A percentile compares a stretch with the other conserved stretches of the same genome.
These are phyloP conservation scores for Drosophila ohnishii DNA, from an alignment of 1,140 invertebrate species.

Conservation along the genomic window DNA sequence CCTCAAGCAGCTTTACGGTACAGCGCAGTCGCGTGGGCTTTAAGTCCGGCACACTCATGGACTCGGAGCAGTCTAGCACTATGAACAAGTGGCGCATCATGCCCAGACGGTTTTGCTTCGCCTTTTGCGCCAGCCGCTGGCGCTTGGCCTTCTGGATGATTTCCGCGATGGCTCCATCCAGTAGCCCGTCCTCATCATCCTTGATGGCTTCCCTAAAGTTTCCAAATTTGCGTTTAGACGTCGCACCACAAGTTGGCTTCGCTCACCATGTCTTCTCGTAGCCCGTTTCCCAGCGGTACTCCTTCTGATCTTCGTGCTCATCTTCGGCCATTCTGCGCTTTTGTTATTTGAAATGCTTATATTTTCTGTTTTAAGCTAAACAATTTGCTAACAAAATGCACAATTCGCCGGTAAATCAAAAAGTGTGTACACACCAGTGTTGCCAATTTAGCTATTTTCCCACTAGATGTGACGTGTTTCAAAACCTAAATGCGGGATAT, in stretches of 20 bases:
- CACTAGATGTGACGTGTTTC: no score
- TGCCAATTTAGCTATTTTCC: no score
- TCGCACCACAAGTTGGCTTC: no score
- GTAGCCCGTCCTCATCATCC: conserved; percentile 96
- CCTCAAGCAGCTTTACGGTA: conserved; percentile 95
- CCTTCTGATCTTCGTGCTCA: conserved; percentile 94
- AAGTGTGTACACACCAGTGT: conserved; percentile 34
- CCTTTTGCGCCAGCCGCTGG: conserved; percentile 89
- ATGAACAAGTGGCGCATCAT: conserved; percentile 98
- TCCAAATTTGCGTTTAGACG: not conserved
- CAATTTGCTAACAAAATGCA: not conserved
- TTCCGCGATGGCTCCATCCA: conserved; percentile 94
- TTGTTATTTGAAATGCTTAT: not conserved
- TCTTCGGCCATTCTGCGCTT: conserved; percentile 84
- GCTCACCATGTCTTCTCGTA: conserved; percentile 97
- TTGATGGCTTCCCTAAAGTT: conserved; percentile 94
- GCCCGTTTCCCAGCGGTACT: conserved; percentile 98
- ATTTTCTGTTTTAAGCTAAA: not conserved
- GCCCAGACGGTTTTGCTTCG: conserved; percentile 90
- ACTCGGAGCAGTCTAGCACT: conserved; percentile 95
- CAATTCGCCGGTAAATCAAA: conserved; percentile 23
- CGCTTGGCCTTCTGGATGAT: conserved; percentile 95
- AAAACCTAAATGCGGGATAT: no score
- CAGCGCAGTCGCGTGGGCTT: conserved; percentile 96
- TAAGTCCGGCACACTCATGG: conserved; percentile 97